Evolutionary conservation across 2,888 invertebrate genomes (phyloP), one percentile per base, ranked within the genome.

Genomic region (Aradus depressus): DNA sequence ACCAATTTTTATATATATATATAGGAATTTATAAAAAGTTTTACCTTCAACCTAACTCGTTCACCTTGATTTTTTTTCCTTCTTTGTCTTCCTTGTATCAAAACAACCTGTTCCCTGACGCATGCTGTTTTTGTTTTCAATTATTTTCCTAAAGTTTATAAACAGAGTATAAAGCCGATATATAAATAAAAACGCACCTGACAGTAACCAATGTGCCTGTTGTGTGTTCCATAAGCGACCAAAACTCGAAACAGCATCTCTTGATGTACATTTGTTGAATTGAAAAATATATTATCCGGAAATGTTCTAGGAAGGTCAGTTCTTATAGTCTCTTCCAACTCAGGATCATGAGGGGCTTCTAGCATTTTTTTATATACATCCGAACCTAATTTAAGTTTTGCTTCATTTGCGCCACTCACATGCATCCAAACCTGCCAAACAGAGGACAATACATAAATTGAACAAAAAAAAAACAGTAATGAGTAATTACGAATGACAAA

Each of bases 281-380:
- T 80, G 66, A 95, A 95, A 68, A 83, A 88, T 60, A 92, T 88
- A 69, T 95, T 95, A 66, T 93, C 92, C 49, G 93, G 93, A 72
- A 92, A 95, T 55, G 93, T 95, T 57, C 95, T 74, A 56, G 90
- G 91, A 62, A 93, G 72, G 73, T 93, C 93, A 56, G 88, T 85
- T 69, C 81, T 80, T 50, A 93, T 90, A 52, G 81, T 75, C 63
- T 92, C 90, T 48, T 81, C 78, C 22, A 85, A 71, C 61, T 75
- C 78, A 61, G 80, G 76, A 62, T 85, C 81, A 65, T 78, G 79
- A 22, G 81, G 77, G 45, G 76, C 75, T 60, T 76, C 75, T 57
- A 86, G 68, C 62, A 91, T 72, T 62, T 77, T 62, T 22, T 62
- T 61, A 59, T 71, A 74, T n/a, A 68, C 61, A 50, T 66, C 65